These are phyloP conservation scores for Pollenia angustigena DNA, from an alignment of 2,888 invertebrate species.

Conservation along the genomic window DNA sequence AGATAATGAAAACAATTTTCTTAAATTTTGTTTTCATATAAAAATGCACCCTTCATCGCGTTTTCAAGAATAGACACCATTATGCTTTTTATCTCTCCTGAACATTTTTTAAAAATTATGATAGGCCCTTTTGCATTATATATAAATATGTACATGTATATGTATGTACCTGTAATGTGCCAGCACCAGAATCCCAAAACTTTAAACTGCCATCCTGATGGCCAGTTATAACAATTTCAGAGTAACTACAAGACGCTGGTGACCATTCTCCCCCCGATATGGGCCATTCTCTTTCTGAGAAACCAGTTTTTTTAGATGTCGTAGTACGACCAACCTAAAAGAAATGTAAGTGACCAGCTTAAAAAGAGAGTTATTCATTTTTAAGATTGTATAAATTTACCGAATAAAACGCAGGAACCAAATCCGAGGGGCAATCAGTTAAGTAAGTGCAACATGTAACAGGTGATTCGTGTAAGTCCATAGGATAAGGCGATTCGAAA, in stretches of 20 bases:
- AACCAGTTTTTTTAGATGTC: constrained; percentile 91
- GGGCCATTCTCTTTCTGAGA: constrained; percentile 98
- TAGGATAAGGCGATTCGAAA: constrained; percentile 99
- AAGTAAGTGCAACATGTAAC: constrained; percentile 98
- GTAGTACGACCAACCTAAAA: constrained; percentile 88
- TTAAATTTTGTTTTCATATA: too few relatives aligned
- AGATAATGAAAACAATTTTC: too few relatives aligned
- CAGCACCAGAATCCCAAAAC: constrained; percentile 99
- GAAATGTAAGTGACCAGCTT: neutral
- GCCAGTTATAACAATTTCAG: constrained; percentile 99
- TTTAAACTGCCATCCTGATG: constrained; percentile 99
- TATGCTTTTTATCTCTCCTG: too few relatives aligned
- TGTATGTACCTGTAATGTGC: constrained; percentile 90
- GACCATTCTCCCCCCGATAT: constrained; percentile 98
- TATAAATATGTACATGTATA: neutral
- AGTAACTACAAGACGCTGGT: constrained; percentile 97
- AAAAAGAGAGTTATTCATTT: neutral
- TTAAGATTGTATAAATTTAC: constrained; percentile 82
- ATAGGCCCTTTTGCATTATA: too few relatives aligned
- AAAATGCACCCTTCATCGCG: too few relatives aligned
- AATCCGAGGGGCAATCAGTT: constrained; percentile 98
- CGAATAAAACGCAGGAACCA: constrained; percentile 99
- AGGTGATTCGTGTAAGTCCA: constrained; percentile 99
- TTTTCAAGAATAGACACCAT: too few relatives aligned
- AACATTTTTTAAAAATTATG: too few relatives aligned